Evolutionary conservation across 2,113 vertebrate species (phyloP).

Genomic region (Carettochelys insculpta): DNA sequence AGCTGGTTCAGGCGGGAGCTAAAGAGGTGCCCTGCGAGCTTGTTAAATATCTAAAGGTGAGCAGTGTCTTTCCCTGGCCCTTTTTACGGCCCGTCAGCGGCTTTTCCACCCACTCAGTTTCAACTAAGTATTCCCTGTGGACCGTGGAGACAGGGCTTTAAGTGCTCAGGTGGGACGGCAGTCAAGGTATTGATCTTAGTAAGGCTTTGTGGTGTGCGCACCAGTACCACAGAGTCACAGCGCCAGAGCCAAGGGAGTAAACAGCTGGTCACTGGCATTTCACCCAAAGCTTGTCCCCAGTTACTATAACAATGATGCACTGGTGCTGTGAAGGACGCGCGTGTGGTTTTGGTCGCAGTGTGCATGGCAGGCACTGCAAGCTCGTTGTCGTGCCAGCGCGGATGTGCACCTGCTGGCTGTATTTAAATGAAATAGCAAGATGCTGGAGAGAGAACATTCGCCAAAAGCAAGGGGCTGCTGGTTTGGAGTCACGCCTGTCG

Average conservation of each 20-base stretch:
- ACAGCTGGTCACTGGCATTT: background rate
- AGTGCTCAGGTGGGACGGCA: background rate
- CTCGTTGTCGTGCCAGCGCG: rapidly evolving
- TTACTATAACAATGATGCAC: background rate
- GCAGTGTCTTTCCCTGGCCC: background rate
- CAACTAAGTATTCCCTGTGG: background rate
- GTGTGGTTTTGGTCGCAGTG: rapidly evolving
- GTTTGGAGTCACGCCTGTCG: background rate
- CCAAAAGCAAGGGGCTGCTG: rapidly evolving
- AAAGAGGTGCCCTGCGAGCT: conserved; percentile 89
- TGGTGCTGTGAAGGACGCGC: background rate
- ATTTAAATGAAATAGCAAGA: background rate
- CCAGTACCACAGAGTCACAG: background rate
- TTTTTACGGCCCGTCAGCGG: background rate
- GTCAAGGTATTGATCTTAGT: background rate
- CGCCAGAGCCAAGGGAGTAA: background rate
- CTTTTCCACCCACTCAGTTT: conserved; percentile 20
- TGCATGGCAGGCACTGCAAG: rapidly evolving
- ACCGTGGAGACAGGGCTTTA: background rate
- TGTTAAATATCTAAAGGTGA: conserved; percentile 95
- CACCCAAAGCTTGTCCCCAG: too few species aligned
- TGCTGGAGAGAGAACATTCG: background rate
- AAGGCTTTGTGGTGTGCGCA: background rate
- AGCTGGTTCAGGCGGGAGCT: conserved; percentile 83
- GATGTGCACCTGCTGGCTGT: background rate